Conservation (phyloP, 2,113 vertebrate species). For the Pelobates fuscus region DNA sequence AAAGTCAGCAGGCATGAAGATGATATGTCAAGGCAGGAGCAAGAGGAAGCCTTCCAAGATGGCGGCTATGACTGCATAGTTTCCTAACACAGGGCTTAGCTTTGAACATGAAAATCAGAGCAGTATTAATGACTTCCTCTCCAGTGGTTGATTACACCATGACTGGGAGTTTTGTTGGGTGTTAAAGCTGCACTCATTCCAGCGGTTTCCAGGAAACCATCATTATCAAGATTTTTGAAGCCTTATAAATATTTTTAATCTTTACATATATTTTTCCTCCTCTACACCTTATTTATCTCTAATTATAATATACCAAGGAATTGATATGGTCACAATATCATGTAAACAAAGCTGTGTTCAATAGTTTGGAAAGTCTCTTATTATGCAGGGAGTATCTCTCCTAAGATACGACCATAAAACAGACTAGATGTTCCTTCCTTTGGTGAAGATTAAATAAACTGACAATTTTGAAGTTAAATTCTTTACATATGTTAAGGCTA, state of each 20-base stretch:
- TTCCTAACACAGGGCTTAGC: constrained; percentile 69
- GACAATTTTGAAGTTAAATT: too few relatives aligned
- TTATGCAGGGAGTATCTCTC: too few relatives aligned
- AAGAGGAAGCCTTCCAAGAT: constrained; percentile 79
- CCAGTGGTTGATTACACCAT: constrained; percentile 45
- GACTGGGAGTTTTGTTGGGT: constrained; percentile 38
- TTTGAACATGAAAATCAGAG: background rate
- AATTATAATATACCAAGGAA: background rate
- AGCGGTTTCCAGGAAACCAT: constrained; percentile 43
- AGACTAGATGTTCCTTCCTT: too few relatives aligned
- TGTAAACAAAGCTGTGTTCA: background rate
- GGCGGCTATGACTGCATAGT: constrained; percentile 88
- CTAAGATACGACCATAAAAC: too few relatives aligned
- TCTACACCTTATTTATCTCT: background rate
- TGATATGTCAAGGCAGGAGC: constrained; percentile 67
- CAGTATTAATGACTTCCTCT: constrained; percentile 51
- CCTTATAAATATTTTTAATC: constrained; percentile 50
- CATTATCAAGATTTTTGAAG: constrained; percentile 42
- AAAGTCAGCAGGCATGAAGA: constrained; percentile 68
- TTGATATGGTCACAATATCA: background rate
- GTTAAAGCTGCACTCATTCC: constrained; percentile 40
- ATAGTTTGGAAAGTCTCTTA: background rate
- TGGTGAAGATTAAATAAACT: too few relatives aligned
- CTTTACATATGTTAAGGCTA: too few relatives aligned
- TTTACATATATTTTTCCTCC: constrained; percentile 17